Evolutionary conservation across 1,140 invertebrate species (phyloP).

Genomic region (Zophobas morio): DNA sequence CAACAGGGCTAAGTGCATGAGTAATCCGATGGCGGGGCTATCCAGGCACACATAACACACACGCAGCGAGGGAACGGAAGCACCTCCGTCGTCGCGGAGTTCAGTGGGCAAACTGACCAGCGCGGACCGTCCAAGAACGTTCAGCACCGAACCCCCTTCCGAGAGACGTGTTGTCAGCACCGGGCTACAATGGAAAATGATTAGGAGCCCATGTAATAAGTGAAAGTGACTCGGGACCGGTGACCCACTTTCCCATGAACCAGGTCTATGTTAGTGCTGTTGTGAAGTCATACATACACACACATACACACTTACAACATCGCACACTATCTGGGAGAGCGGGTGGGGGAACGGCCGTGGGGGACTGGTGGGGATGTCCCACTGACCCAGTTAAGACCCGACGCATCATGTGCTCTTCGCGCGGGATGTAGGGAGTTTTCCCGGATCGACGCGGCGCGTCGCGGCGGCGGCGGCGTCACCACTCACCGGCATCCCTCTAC

Average conservation of each 20-base stretch:
- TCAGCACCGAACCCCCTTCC: slow-evolving; percentile 64
- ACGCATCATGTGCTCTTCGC: slow-evolving; percentile 63
- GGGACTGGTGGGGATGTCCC: slow-evolving; percentile 73
- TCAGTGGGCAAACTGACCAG: slow-evolving; percentile 48
- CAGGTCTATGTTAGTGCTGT: slow-evolving; percentile 77
- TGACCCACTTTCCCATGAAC: slow-evolving; percentile 78
- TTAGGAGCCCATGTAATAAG: slow-evolving; percentile 78
- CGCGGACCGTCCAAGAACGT: slow-evolving; percentile 28
- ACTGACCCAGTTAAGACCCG: slow-evolving; percentile 75
- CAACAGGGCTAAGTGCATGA: slow-evolving; percentile 19
- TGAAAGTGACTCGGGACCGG: slow-evolving; percentile 75
- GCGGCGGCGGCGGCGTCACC: neutral
- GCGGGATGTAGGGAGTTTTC: slow-evolving; percentile 43
- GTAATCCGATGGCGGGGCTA: slow-evolving; percentile 43
- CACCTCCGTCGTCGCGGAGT: slow-evolving; percentile 49
- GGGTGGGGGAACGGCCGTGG: slow-evolving; percentile 66
- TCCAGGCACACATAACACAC: slow-evolving; percentile 44
- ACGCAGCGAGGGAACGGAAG: slow-evolving; percentile 43
- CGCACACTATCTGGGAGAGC: slow-evolving; percentile 63
- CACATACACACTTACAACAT: slow-evolving; percentile 61
- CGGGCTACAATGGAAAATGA: slow-evolving; percentile 76
- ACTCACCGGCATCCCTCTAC: slow-evolving; percentile 56
- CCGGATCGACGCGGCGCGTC: neutral
- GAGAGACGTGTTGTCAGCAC: slow-evolving; percentile 68
- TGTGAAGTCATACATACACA: slow-evolving; percentile 65